A percentile compares a stretch with the other conserved stretches of the same genome.
These are phyloP conservation scores for Mormoops blainvillei DNA, from an alignment of 2,113 vertebrate species.

Conservation along the genomic window DNA sequence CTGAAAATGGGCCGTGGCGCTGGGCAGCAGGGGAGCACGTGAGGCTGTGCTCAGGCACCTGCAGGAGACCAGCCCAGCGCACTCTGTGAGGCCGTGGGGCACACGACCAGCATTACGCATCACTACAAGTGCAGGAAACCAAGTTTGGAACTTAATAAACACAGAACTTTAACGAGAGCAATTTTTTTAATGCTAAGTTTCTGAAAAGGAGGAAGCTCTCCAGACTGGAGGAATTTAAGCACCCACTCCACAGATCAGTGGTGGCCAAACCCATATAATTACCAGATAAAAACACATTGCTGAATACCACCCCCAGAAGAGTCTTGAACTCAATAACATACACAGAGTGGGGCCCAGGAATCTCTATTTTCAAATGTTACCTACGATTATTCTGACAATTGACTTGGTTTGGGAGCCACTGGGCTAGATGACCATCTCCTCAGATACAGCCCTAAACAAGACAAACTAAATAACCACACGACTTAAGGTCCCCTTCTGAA, in stretches of 20 bases:
- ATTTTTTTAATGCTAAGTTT: neutral
- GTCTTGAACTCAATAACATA: neutral
- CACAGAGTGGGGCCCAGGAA: neutral
- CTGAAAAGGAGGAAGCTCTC: neutral
- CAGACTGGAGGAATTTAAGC: neutral
- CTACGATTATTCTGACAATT: neutral
- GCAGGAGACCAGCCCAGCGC: neutral
- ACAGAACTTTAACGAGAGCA: neutral
- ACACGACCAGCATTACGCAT: neutral
- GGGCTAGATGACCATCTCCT: neutral
- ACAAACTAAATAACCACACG: neutral
- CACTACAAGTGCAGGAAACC: neutral
- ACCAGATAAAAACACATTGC: neutral
- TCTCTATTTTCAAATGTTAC: neutral
- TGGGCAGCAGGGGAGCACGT: neutral
- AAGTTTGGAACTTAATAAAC: neutral
- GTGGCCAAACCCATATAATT: neutral
- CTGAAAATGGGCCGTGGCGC: neutral
- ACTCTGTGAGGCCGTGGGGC: neutral
- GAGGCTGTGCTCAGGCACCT: neutral
- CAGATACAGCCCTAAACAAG: neutral
- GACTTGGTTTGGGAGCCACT: neutral
- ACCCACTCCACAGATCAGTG: neutral
- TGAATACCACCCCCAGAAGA: neutral
- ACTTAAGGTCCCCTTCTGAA: neutral